phyloP scores from a whole-genome alignment of 2,113 vertebrate species.

The Platycercus adscitus region DNA sequence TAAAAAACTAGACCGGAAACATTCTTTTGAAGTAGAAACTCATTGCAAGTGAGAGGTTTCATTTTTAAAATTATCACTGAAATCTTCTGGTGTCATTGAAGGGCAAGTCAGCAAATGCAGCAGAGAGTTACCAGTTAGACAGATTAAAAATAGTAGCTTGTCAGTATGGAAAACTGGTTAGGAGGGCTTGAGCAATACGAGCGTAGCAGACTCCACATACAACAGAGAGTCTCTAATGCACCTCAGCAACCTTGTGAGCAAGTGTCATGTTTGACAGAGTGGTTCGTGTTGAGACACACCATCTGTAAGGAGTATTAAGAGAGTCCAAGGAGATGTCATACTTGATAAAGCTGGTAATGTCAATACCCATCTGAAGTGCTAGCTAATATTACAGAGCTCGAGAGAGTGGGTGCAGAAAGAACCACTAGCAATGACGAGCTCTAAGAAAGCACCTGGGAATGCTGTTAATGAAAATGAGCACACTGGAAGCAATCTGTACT shows the following conservation, averaged over 20 bases:
- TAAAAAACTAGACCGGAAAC: background rate
- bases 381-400: conserved; percentile 17
- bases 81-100: background rate
- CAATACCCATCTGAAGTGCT: conserved; percentile 4
- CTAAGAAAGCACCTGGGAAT: conserved; percentile 19
- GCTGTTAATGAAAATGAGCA: conserved; percentile 4
- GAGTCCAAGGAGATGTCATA: conserved; percentile 36
- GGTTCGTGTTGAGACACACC: conserved; percentile 29
- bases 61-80: background rate
- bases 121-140: background rate
- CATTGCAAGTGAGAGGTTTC: background rate
- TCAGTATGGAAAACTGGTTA: background rate
- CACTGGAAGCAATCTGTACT: background rate
- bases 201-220: background rate
- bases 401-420: background rate
- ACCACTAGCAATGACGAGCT: background rate
- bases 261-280: conserved; percentile 63
- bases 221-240: background rate
- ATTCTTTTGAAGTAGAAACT: background rate
- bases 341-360: conserved; percentile 63
- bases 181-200: background rate
- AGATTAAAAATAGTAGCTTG: background rate
- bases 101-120: background rate
- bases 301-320: conserved; percentile 48
- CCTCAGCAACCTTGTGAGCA: conserved; percentile 28